phyloP scores from a whole-genome alignment of 2,888 invertebrate species.

The Alitta virens region DNA sequence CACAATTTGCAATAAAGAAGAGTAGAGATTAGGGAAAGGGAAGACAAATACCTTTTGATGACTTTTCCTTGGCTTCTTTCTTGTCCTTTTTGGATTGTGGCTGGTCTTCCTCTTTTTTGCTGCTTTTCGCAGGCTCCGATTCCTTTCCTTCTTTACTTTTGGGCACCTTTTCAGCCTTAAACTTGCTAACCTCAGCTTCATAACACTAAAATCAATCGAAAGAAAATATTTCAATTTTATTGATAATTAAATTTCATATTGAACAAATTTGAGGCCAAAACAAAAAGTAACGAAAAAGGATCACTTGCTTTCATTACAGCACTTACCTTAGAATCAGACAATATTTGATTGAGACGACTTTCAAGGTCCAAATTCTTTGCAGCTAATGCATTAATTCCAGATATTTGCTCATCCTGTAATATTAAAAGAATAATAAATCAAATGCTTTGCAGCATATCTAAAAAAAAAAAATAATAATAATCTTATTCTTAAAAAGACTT shows the following conservation, averaged over 20 bases:
- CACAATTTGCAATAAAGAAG: too few species aligned
- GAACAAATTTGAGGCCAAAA: background rate
- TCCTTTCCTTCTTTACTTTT: background rate
- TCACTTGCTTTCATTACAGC: background rate
- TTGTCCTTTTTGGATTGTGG: too few species aligned
- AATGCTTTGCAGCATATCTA: background rate
- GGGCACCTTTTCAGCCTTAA: background rate
- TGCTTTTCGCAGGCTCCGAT: background rate
- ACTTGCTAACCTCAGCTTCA: background rate
- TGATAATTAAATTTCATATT: background rate
- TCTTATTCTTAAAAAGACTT: background rate
- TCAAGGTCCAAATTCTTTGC: slow-evolving; percentile 26
- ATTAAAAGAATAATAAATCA: background rate
- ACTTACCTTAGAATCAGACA: slow-evolving; percentile 10
- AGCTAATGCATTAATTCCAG: slow-evolving; percentile 19
- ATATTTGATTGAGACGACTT: slow-evolving; percentile 17
- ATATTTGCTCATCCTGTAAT: slow-evolving; percentile 24
- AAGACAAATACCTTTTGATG: too few species aligned
- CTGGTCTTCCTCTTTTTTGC: too few species aligned
- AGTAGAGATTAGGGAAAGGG: too few species aligned
- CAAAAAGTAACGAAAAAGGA: background rate
- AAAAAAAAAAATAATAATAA: background rate
- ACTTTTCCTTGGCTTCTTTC: too few species aligned
- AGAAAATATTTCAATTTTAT: background rate
- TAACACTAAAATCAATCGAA: background rate